Evolutionary conservation across 2,797 vertebrate genomes (phyloP), one percentile per base, ranked within the genome.

Genomic region (Anniella stebbinsi): DNA sequence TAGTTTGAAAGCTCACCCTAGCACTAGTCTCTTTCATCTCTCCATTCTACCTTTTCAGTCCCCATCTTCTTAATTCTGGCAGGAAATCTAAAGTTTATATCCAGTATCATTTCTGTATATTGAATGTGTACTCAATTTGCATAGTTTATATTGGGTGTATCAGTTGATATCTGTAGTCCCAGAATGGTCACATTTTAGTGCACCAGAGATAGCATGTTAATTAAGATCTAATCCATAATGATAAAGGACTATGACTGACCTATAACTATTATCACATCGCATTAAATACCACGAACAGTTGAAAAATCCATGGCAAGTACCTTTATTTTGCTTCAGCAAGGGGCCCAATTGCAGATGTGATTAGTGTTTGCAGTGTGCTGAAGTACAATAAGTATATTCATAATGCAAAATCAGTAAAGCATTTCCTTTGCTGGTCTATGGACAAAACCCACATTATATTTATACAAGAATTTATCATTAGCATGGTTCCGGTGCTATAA

Each of bases 361-460:
- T 90, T 73, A 45, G 36, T 9, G 1, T 10, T 84, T 2, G 60
- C 0, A 1, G 2, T 57, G 6, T 85, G 80, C 66, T 6, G 30
- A 85, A 36, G 80, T n/a, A 75, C 89, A 87, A 0, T 38, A n/a
- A 78, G 90, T 78, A 4, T 86, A 72, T 41, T 67, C 45, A 48
- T 84, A 87, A 48, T 81, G 88, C 80, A 80, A 60, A 89, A 36
- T 2, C 17, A 73, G 51, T 33, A 72, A 78, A 60, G 5, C 12
- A 25, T n/a, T 2, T 4, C 0, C 18, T 84, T 82, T 80, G 23
- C 51, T 63, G 8, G 28, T 48, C 78, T 88, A 88, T 80, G 76
- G 67, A 25, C 36, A 88, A 80, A 57, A 77, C 81, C 28, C 57
- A 41, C 92, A 48, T 51, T 25, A 1, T 9, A 91, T 83, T 84